phyloP scores from a whole-genome alignment of 2,888 invertebrate genomes.

The Gymnoscelis rufifasciata region DNA sequence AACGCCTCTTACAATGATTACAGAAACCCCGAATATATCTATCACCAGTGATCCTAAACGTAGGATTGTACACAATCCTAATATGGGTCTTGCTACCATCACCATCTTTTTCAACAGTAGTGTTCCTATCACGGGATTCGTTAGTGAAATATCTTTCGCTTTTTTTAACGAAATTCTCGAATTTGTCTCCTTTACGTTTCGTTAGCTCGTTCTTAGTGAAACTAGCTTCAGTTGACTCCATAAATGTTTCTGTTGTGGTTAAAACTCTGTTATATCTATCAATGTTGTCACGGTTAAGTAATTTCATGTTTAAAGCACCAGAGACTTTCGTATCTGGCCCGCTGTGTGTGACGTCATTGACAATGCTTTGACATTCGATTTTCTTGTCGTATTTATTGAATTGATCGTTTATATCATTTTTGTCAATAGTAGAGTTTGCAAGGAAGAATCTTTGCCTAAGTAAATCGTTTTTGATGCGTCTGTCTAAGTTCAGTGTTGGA shows the following conservation, averaged over 20 bases:
- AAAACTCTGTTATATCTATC: conserved; percentile 66
- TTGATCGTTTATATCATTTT: conserved; percentile 58
- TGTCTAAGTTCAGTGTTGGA: conserved; percentile 38
- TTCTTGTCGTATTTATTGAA: conserved; percentile 58
- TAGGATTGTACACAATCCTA: conserved; percentile 70
- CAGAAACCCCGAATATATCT: conserved; percentile 51
- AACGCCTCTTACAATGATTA: conserved; percentile 52
- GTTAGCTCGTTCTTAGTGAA: conserved; percentile 61
- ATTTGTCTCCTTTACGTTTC: conserved; percentile 51
- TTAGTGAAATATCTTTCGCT: conserved; percentile 69
- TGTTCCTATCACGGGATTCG: conserved; percentile 52
- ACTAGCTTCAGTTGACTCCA: conserved; percentile 60
- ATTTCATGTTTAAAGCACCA: conserved; percentile 65
- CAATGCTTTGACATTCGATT: conserved; percentile 69
- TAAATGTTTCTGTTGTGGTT: conserved; percentile 64
- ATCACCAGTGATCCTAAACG: conserved; percentile 52
- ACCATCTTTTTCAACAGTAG: conserved; percentile 45
- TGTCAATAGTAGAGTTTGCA: conserved; percentile 41
- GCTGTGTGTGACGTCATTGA: conserved; percentile 60
- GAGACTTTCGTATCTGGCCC: conserved; percentile 62
- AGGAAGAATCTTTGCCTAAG: conserved; percentile 61
- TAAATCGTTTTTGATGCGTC: conserved; percentile 58
- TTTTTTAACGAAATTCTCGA: conserved; percentile 68
- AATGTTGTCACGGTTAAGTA: conserved; percentile 61
- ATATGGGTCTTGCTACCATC: conserved; percentile 60